Evolutionary conservation across 2,113 vertebrate genomes (phyloP).

Genomic region (Sigmodon hispidus): DNA sequence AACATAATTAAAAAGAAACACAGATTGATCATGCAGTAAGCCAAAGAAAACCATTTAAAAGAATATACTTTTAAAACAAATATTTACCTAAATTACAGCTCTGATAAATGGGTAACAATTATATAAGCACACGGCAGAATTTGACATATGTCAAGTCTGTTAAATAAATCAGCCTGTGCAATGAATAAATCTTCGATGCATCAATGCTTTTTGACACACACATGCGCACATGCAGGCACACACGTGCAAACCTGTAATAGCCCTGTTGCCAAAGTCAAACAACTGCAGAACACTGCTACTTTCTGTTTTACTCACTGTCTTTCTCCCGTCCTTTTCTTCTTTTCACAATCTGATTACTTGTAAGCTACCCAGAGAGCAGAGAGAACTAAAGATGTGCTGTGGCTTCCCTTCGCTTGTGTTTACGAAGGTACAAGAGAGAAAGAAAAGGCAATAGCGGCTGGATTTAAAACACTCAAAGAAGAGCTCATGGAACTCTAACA

Average conservation of each 20-base stretch:
- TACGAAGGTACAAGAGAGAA: constrained; percentile 52
- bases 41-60: constrained; percentile 71
- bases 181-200: constrained; percentile 85
- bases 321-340: not conserved
- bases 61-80: constrained; percentile 84
- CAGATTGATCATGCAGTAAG: constrained; percentile 54
- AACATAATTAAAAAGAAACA: constrained; percentile 68
- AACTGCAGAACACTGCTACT: not conserved
- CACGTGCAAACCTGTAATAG: constrained; percentile 32
- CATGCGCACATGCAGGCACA: not conserved
- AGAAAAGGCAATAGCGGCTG: constrained; percentile 22
- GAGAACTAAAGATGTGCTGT: constrained; percentile 39
- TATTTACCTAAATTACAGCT: constrained; percentile 85
- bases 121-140: constrained; percentile 84
- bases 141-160: constrained; percentile 82
- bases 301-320: constrained; percentile 47
- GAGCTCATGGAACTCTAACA: constrained; percentile 72
- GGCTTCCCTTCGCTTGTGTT: not conserved
- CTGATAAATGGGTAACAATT: constrained; percentile 84
- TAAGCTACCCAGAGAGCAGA: constrained; percentile 58
- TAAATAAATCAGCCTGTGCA: constrained; percentile 86
- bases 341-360: constrained; percentile 25
- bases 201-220: constrained; percentile 71
- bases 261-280: not conserved
- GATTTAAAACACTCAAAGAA: constrained; percentile 77